phyloP scores from a whole-genome alignment of 2,113 vertebrate species.

The Ariopsis seemanni region DNA sequence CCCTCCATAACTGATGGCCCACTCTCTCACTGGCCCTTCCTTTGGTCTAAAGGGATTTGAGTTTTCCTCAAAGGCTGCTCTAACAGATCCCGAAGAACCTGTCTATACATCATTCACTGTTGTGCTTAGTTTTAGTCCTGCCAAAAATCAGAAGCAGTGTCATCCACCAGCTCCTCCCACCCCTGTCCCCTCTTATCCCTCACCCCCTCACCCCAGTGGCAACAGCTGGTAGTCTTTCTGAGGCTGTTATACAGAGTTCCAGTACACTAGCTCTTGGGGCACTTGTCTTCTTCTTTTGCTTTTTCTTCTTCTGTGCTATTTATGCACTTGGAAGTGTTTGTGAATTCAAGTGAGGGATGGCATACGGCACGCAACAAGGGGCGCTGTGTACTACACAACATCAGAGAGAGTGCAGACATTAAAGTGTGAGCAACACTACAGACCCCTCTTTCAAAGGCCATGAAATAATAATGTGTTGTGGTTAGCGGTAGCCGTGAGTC shows the following conservation, averaged over 20 bases:
- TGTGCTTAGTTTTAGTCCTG: background rate
- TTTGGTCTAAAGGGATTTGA: slow-evolving; percentile 34
- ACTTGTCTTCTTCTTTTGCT: slow-evolving; percentile 42
- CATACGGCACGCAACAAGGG: slow-evolving; percentile 73
- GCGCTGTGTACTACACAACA: slow-evolving; percentile 79
- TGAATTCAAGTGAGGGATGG: slow-evolving; percentile 76
- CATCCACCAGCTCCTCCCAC: background rate
- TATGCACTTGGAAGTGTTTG: slow-evolving; percentile 79
- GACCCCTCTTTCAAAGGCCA: slow-evolving; percentile 78
- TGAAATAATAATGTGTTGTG: slow-evolving; percentile 81
- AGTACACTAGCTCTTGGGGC: slow-evolving; percentile 66
- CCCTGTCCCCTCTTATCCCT: slow-evolving; percentile 17
- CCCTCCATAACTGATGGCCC: slow-evolving; percentile 33
- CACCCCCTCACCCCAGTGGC: slow-evolving; percentile 53
- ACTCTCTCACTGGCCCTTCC: slow-evolving; percentile 23
- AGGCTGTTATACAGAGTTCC: slow-evolving; percentile 71
- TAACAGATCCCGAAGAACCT: slow-evolving; percentile 36
- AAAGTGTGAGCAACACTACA: slow-evolving; percentile 68
- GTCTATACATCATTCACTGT: slow-evolving; percentile 4
- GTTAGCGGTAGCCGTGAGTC: slow-evolving; percentile 77
- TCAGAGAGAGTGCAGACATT: slow-evolving; percentile 74
- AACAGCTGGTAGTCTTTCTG: slow-evolving; percentile 56
- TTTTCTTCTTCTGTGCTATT: slow-evolving; percentile 67
- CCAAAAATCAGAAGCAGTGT: background rate
- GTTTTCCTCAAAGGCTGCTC: slow-evolving; percentile 35